phyloP scores from a whole-genome alignment of 2,113 vertebrate species.

The Anguilla rostrata region DNA sequence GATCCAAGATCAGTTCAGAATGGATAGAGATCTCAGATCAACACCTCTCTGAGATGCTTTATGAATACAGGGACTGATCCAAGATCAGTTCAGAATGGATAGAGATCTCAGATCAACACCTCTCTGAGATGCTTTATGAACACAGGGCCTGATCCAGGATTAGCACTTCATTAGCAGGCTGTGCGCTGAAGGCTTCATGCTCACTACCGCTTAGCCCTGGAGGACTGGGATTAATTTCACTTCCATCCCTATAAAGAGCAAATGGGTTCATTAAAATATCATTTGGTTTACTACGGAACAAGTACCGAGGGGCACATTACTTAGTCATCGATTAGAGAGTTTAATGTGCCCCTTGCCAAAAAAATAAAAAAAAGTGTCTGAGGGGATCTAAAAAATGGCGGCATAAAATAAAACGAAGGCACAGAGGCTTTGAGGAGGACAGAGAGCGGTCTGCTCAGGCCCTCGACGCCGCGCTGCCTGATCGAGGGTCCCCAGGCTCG shows the following conservation, averaged over 20 bases:
- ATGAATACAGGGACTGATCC: no score
- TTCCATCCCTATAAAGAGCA: background rate
- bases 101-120: no score
- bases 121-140: no score
- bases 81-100: no score
- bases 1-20: no score
- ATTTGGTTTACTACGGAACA: background rate
- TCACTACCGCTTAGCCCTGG: background rate
- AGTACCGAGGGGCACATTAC: background rate
- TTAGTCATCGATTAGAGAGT: background rate
- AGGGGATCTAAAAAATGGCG: background rate
- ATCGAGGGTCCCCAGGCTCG: no score
- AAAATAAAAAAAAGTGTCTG: background rate
- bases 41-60: no score
- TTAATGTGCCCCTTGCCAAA: background rate
- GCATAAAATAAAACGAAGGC: background rate
- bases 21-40: no score
- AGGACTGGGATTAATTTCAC: background rate
- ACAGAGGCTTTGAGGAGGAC: background rate
- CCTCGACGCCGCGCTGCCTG: no score
- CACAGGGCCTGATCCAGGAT: no score
- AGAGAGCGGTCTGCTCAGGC: no score
- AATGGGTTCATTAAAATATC: background rate
- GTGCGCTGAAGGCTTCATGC: background rate
- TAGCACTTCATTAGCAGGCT: no score